Evolutionary conservation across 2,113 vertebrate genomes (phyloP), one percentile per base, ranked within the genome.

Genomic region (Nyctibius bracteatus): DNA sequence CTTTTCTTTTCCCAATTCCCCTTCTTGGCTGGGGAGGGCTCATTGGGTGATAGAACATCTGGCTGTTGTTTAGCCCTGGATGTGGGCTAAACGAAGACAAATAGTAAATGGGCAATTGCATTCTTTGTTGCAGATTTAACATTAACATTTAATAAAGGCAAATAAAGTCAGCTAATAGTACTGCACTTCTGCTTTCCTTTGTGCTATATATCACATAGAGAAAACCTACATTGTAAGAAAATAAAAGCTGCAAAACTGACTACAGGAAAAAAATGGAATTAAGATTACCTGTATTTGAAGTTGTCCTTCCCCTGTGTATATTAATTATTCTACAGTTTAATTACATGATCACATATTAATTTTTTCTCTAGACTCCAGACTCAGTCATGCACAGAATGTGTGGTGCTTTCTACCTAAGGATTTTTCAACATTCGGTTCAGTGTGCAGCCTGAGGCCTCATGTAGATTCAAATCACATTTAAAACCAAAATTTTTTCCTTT

Each of bases 281-380:
- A 58, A 59, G 4, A 65, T 78, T 88, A 95, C 74, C 78, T 91
- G 30, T 77, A 75, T 66, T 88, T 92, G 78, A 96, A 91, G 28
- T 66, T 77, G 65, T 61, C 28, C 35, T 71, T 91, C 94, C 87
- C 87, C 66, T 70, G 94, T 73, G 81, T 65, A 70, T 80, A 80
- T 77, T 88, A 91, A 96, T 94, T 94, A 92, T 92, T 65, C 71
- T 81, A 16, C 66, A 94, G 41, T 78, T 49, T 94, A 96, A 96
- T 96, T 95, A 93, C 58, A 81, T 1, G 1, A 95, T 77, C 78
- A 68, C 25, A 55, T 72, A 93, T 68, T 96, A 54, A 28, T 92
- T 92, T 92, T 86, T 82, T 27, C 41, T 77, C 41, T 39, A 61
- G 71, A 86, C 55, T 89, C 39, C 61, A 89, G 65, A n/a, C 31